Conservation (phyloP, 2,888 invertebrate genomes). For the Peribatodes rhomboidaria region DNA sequence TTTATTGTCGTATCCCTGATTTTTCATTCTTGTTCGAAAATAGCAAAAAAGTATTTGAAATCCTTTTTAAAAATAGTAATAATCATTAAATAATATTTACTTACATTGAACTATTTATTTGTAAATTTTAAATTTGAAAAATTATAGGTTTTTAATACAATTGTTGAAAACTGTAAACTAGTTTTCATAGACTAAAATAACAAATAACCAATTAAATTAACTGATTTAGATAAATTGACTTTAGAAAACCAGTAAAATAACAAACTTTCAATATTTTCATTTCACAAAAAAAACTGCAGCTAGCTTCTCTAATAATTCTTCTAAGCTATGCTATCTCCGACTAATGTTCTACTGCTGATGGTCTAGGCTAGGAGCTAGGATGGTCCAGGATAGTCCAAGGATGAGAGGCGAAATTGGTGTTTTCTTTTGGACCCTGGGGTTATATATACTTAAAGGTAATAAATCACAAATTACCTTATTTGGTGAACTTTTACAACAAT, state of each 20-base stretch:
- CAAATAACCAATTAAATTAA: too few species aligned
- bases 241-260: too few species aligned
- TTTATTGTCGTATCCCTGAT: constrained; percentile 51
- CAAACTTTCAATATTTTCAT: neutral
- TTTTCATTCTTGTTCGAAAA: constrained; percentile 2
- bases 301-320: constrained; percentile 17
- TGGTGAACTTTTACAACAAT: constrained; percentile 48
- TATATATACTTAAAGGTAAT: constrained; percentile 51
- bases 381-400: constrained; percentile 81
- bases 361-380: constrained; percentile 50
- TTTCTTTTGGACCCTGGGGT: constrained; percentile 81
- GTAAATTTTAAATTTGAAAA: too few species aligned
- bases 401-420: constrained; percentile 78
- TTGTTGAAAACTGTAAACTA: too few species aligned
- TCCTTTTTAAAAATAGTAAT: neutral
- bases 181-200: too few species aligned
- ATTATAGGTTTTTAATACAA: too few species aligned
- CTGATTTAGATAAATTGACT: too few species aligned
- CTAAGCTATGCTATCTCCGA: constrained; percentile 46
- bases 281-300: constrained; percentile 4
- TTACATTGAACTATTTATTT: neutral
- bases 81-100: neutral
- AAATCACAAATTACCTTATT: constrained; percentile 49
- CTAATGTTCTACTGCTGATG: constrained; percentile 74
- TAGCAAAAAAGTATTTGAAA: neutral